Conservation (phyloP, 2,888 invertebrate genomes). For the Phaonia tiefii region DNA sequence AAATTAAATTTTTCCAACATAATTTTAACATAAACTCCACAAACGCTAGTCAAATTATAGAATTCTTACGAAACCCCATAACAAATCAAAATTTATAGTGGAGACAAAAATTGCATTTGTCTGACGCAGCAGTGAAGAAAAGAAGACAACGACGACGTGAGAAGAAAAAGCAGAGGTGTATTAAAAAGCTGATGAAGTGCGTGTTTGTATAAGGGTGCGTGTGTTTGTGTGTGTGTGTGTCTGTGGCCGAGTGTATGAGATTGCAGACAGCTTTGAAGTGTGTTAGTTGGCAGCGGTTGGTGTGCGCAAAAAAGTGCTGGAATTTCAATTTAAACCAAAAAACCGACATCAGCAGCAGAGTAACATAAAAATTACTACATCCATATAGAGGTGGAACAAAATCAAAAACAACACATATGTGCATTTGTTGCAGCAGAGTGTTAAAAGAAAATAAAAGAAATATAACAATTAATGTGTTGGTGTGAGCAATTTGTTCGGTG, state of each 20-base stretch:
- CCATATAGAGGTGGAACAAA: slow-evolving; percentile 46
- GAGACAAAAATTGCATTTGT: slow-evolving; percentile 29
- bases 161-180: slow-evolving; percentile 58
- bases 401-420: slow-evolving; percentile 40
- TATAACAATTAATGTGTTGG: slow-evolving; percentile 18
- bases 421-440: slow-evolving; percentile 5
- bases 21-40: slow-evolving; percentile 14
- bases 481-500: slow-evolving; percentile 70
- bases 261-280: slow-evolving; percentile 9
- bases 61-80: slow-evolving; percentile 36
- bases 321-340: slow-evolving; percentile 72
- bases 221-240: slow-evolving; percentile 35
- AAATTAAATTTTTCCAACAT: slow-evolving; percentile 19
- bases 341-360: slow-evolving; percentile 74
- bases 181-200: slow-evolving; percentile 51
- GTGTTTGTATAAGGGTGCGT: slow-evolving; percentile 49
- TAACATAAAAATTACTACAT: slow-evolving; percentile 52
- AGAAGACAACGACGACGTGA: slow-evolving; percentile 39
- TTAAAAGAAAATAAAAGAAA: slow-evolving; percentile 29
- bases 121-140: slow-evolving; percentile 44
- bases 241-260: slow-evolving; percentile 30
- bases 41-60: slow-evolving; percentile 57
- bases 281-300: slow-evolving; percentile 49
- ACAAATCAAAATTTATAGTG: slow-evolving; percentile 3
- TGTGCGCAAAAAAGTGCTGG: slow-evolving; percentile 69